phyloP scores from a whole-genome alignment of 2,888 invertebrate species.

The Pyrrhia umbra region DNA sequence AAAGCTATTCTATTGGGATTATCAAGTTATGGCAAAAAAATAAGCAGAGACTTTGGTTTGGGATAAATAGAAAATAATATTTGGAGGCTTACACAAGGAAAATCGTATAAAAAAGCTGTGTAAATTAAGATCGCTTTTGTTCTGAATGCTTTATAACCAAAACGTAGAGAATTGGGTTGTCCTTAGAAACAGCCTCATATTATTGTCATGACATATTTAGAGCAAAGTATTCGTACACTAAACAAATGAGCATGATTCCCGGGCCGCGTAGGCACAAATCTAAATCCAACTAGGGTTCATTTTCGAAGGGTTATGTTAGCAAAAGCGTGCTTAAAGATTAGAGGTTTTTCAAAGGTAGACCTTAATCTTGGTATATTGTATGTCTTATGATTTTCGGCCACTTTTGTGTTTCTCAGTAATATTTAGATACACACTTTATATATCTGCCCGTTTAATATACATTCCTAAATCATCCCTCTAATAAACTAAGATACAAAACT shows the following conservation, averaged over 20 bases:
- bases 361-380: too few relatives aligned
- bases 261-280: too few relatives aligned
- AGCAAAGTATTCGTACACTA: too few relatives aligned
- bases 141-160: neutral
- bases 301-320: too few relatives aligned
- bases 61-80: neutral
- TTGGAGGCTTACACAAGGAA: neutral
- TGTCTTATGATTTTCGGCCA: too few relatives aligned
- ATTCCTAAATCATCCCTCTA: slow-evolving; percentile 10
- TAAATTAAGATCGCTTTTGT: neutral
- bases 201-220: too few relatives aligned
- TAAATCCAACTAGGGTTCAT: too few relatives aligned
- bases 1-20: slow-evolving; percentile 15
- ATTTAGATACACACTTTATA: neutral
- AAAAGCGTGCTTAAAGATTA: too few relatives aligned
- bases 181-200: too few relatives aligned
- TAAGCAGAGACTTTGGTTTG: neutral
- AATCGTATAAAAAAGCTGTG: neutral
- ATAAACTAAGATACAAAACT: slow-evolving; percentile 35
- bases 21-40: neutral
- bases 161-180: neutral
- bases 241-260: too few relatives aligned
- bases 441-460: neutral
- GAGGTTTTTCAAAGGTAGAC: too few relatives aligned
- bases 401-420: neutral